These are phyloP conservation scores for Triplophysa rosa DNA, from an alignment of 2,113 vertebrate species.

Conservation along the genomic window DNA sequence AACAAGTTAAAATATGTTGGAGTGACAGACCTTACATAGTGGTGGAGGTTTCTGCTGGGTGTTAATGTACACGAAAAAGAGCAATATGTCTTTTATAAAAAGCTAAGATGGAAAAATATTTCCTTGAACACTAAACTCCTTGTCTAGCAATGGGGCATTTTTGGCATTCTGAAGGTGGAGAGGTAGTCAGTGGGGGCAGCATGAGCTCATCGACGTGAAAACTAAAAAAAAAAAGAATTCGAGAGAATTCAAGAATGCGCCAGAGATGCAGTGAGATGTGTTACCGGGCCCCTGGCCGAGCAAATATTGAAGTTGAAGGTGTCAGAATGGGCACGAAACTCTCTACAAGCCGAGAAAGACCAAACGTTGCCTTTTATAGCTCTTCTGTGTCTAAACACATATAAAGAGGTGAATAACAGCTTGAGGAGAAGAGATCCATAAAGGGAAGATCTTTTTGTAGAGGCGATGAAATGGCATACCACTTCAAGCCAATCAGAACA, in stretches of 20 bases:
- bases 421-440: not conserved
- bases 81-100: not conserved
- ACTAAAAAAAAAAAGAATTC: not conserved
- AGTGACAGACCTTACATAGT: not conserved
- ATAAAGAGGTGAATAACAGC: not conserved
- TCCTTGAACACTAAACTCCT: not conserved
- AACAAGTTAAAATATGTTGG: not conserved
- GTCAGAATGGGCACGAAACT: conserved; percentile 10
- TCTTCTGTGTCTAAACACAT: not conserved
- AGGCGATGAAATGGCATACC: too few species aligned
- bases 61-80: too few species aligned
- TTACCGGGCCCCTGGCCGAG: conserved; percentile 8
- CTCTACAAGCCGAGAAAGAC: conserved; percentile 1
- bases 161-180: conserved; percentile 10
- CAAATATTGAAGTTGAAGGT: conserved; percentile 16
- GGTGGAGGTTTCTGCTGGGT: not conserved
- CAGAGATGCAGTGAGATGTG: conserved; percentile 15
- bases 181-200: conserved; percentile 7
- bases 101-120: not conserved
- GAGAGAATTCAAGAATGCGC: conserved; percentile 37
- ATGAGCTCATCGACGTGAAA: conserved; percentile 23
- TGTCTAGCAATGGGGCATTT: conserved; percentile 37
- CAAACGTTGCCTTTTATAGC: conserved; percentile 30
- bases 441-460: not conserved
- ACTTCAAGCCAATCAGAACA: too few species aligned